Evolutionary conservation across 2,113 vertebrate genomes (phyloP), one percentile per base, ranked within the genome.

Genomic region (Empidonax traillii): DNA sequence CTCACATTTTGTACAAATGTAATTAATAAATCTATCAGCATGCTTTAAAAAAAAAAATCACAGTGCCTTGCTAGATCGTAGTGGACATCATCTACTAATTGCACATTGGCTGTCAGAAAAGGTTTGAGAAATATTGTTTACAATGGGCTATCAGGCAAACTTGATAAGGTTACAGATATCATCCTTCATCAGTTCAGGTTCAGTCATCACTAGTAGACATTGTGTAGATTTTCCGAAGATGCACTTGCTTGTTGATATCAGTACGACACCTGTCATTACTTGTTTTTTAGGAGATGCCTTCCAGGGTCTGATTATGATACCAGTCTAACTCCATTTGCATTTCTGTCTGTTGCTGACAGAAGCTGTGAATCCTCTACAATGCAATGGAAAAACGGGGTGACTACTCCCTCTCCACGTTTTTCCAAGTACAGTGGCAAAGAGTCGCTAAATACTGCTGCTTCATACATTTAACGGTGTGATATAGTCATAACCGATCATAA

Each of bases 121-220:
- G 31, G 80, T 97, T 97, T 96, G 81, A 96, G 93, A 97, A 97
- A 98, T 97, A 95, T 82, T 91, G 82, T 97, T 98, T 96, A 94
- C 89, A 94, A 79, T 65, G 94, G 80, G 73, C 66, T 93, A 89
- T 92, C 89, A 92, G 65, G 91, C 89, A 94, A 95, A 77, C 74
- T 94, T 94, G 93, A 96, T 97, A 97, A 97, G 97, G 96, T 97
- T 97, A 95, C 59, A 96, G 85, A 95, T 96, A 93, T 96, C 96
- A 95, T 56, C 94, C 80, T 87, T 82, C 92, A 96, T 97, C 96
- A 95, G 65, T 90, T 93, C 94, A 91, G 92, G 65, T 79, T 87
- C 84, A 95, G 65, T 87, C 81, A 93, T 52, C 84, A 47, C 76
- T 77, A 85, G 93, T 65, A 95, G 93, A 93, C 93, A 93, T 87